These are phyloP conservation scores for Drosophila tropicalis DNA, from an alignment of 1,140 invertebrate genomes.

Conservation along the genomic window DNA sequence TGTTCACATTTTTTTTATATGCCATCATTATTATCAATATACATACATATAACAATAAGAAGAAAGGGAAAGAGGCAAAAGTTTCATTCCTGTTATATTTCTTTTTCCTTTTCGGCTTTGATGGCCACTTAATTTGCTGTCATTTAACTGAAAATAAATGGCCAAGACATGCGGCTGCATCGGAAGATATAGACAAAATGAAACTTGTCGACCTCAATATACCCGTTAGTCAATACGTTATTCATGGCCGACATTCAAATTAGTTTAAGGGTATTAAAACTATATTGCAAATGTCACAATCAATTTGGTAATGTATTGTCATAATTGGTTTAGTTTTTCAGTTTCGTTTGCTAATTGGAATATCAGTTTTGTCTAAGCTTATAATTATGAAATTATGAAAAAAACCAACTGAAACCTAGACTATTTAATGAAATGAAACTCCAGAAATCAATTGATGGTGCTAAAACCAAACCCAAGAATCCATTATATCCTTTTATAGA, in stretches of 20 bases:
- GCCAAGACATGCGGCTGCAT: conserved; percentile 56
- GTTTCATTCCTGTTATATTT: neutral
- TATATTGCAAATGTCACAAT: too few species aligned
- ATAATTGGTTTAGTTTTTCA: too few species aligned
- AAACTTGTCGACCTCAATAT: neutral
- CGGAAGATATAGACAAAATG: neutral
- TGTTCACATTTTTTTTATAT: conserved; percentile 50
- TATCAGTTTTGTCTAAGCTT: too few species aligned
- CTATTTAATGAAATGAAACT: too few species aligned
- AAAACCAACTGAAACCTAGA: too few species aligned
- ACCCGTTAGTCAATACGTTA: neutral
- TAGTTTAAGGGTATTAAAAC: neutral
- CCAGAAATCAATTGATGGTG: too few species aligned
- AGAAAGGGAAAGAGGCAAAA: conserved; percentile 37
- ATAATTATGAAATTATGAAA: too few species aligned
- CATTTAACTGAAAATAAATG: conserved; percentile 74
- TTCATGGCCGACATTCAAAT: neutral
- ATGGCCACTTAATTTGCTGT: conserved; percentile 70
- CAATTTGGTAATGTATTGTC: too few species aligned
- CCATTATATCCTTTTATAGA: too few species aligned
- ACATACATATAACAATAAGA: conserved; percentile 40
- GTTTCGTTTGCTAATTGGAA: too few species aligned
- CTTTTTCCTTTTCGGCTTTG: conserved; percentile 18
- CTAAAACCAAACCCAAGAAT: too few species aligned
- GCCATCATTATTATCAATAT: conserved; percentile 72